Evolutionary conservation across 2,888 invertebrate genomes (phyloP).

Genomic region (Fissipunctia ypsillon): DNA sequence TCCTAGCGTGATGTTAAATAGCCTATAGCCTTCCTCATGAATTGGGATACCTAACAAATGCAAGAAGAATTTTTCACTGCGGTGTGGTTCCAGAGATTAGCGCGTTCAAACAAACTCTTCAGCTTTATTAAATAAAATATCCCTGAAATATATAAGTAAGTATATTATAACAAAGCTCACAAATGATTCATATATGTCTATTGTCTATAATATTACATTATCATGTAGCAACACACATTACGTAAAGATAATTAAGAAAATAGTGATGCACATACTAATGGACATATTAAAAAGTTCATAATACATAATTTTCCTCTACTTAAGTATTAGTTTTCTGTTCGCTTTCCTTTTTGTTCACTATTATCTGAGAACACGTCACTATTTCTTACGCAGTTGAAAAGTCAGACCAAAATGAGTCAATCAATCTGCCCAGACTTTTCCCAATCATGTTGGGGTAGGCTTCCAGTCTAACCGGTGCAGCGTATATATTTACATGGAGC

Average conservation of each 20-base stretch:
- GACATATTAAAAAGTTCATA: constrained; percentile 1
- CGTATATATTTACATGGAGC: too few species aligned
- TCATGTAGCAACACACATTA: neutral
- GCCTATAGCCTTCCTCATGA: too few species aligned
- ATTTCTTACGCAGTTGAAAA: neutral
- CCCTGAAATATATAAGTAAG: neutral
- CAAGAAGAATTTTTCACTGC: too few species aligned
- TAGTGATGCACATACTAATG: constrained; percentile 13
- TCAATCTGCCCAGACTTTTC: too few species aligned
- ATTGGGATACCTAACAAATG: too few species aligned
- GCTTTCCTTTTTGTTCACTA: neutral
- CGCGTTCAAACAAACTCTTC: too few species aligned
- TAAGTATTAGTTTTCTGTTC: neutral
- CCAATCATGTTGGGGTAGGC: too few species aligned
- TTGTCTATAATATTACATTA: neutral
- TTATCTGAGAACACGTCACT: neutral
- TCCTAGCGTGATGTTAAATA: too few species aligned
- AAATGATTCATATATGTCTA: neutral
- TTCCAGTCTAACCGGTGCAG: too few species aligned
- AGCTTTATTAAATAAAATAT: too few species aligned
- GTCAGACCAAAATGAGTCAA: neutral
- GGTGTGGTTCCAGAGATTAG: too few species aligned
- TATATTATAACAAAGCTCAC: neutral
- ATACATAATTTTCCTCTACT: constrained; percentile 5
- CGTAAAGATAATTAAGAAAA: constrained; percentile 6